Base-by-base conservation (phyloP, 2,888 invertebrate species). In the Watsonalla cultraria region DNA sequence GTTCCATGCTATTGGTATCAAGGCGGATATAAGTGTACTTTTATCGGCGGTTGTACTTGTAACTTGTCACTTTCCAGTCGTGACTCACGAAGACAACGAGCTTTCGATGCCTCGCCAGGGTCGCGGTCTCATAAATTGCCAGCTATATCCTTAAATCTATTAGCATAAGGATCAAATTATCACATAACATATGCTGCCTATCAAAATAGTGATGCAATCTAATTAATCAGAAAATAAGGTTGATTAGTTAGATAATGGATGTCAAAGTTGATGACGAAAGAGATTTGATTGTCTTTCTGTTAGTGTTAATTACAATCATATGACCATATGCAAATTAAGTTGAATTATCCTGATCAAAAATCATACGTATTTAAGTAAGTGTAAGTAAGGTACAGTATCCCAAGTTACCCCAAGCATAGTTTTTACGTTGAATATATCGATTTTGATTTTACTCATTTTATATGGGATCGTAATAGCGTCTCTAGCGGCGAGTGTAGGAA, bases 61-160 rank as follows among this genome's bases (percentile, higher is more conserved):
- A 73, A 74, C 76, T 79, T 84, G 84, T 84, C 83, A 83, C 84
- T 84, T 84, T 83, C 82, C 60, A 81, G 76, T 80, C 78, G 83
- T 82, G 84, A 82, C 67, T 84, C 84, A 82, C 84, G 83, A 84
- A 76, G 74, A 69, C 75, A 69, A 65, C 69, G 70, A 69, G 80
- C 79, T 80, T 78, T 80, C 80, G 75, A 74, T 74, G 72, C 77
- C 61, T 62, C 68, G 58, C 65, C 66, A 65, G 70, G 67, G 74
- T 70, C 74, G 68, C 63, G 61, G 63, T 68, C 69, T 76, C 77
- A 76, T 76, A 80, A 79, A 78, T 78, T 67, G 70, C 58, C 60
- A 66, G 70, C 66, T 72, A 69, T 71, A 66, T 70, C 66, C 66
- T 70, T 57, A 68, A 65, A 64, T 64, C 70, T 56, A 52, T 54